These are phyloP conservation scores for Nilaparvata lugens DNA, from an alignment of 1,140 invertebrate species.

Conservation along the genomic window DNA sequence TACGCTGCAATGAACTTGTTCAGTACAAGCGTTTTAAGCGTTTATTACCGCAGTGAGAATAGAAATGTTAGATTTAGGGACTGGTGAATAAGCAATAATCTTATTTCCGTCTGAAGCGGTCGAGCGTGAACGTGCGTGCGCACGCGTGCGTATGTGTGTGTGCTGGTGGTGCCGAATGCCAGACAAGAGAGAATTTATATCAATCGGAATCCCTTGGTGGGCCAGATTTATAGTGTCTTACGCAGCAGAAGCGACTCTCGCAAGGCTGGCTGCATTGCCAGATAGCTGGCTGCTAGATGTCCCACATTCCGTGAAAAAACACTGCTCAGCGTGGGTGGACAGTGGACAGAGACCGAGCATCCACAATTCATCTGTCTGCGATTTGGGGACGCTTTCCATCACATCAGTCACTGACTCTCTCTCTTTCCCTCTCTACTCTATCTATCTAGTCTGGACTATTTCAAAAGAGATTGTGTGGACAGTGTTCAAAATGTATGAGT, in stretches of 20 bases:
- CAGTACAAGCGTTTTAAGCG: neutral
- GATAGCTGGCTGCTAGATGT: neutral
- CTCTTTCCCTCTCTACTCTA: conserved; percentile 11
- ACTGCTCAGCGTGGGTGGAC: neutral
- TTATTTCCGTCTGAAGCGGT: too few relatives aligned
- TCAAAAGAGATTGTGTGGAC: neutral
- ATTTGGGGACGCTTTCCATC: neutral
- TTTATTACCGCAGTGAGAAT: neutral
- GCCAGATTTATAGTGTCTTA: too few relatives aligned
- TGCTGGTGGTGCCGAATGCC: too few relatives aligned
- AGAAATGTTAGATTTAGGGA: too few relatives aligned
- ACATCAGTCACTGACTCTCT: neutral
- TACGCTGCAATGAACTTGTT: neutral
- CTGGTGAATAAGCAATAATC: too few relatives aligned
- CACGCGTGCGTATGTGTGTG: too few relatives aligned
- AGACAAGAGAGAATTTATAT: too few relatives aligned
- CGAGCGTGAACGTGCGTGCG: too few relatives aligned
- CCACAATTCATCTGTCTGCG: neutral
- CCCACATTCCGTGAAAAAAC: neutral
- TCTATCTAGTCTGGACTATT: neutral
- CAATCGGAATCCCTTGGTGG: too few relatives aligned
- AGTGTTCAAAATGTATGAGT: neutral
- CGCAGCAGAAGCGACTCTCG: neutral
- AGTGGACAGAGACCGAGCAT: neutral
- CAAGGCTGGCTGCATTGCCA: neutral